Conservation (phyloP, 2,888 invertebrate genomes). For the Trypoxylon attenuatum region DNA sequence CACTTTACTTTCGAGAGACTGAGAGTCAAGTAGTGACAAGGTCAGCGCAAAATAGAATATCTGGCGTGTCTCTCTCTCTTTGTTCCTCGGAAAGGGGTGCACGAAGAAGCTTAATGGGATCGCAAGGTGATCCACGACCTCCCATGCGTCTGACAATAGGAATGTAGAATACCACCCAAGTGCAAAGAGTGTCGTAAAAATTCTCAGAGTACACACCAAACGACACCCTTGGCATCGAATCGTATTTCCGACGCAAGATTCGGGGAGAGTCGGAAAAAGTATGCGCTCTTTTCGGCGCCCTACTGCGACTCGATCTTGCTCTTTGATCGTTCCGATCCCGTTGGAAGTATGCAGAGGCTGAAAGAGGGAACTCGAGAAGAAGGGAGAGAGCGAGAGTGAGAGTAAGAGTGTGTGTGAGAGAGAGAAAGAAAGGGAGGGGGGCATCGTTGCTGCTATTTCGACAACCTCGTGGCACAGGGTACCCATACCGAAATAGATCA, state of each 20-base stretch:
- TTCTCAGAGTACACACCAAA: slow-evolving; percentile 11
- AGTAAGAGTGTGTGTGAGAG: too few relatives aligned
- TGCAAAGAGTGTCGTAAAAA: slow-evolving; percentile 3
- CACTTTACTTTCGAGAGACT: too few relatives aligned
- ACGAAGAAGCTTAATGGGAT: not conserved
- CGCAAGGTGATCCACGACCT: not conserved
- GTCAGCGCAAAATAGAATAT: too few relatives aligned
- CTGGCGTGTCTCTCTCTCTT: too few relatives aligned
- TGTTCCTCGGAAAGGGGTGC: not conserved
- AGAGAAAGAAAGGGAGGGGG: too few relatives aligned
- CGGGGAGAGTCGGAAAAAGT: slow-evolving; percentile 3
- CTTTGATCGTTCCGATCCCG: slow-evolving; percentile 26
- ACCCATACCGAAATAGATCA: slow-evolving; percentile 60
- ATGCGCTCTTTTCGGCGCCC: not conserved
- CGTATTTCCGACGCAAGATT: slow-evolving; percentile 6
- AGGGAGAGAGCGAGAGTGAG: too few relatives aligned
- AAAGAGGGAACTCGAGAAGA: too few relatives aligned
- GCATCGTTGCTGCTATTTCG: slow-evolving; percentile 57
- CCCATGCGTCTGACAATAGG: not conserved
- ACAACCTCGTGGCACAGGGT: slow-evolving; percentile 50
- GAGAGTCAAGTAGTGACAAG: too few relatives aligned
- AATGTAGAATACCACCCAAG: slow-evolving; percentile 1
- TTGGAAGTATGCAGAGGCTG: slow-evolving; percentile 34
- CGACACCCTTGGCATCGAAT: slow-evolving; percentile 26
- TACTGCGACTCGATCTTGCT: not conserved